phyloP scores from a whole-genome alignment of 2,888 invertebrate species.

The Drosophila limbata region DNA sequence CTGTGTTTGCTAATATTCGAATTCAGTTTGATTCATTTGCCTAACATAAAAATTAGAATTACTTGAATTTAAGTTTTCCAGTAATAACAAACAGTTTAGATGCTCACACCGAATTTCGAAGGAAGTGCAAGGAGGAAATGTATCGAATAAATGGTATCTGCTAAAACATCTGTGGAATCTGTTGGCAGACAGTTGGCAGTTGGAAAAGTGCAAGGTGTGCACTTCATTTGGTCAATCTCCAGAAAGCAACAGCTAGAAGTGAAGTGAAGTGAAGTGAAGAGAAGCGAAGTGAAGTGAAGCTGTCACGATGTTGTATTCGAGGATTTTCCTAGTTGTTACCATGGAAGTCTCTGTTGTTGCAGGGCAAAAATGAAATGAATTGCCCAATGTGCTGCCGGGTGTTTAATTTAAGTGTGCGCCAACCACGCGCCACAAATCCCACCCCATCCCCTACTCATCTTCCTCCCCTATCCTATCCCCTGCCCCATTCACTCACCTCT shows the following conservation, averaged over 20 bases:
- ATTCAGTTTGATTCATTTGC: too few species aligned
- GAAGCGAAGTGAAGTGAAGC: conserved; percentile 33
- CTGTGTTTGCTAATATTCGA: too few species aligned
- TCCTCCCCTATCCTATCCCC: not conserved
- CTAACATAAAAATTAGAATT: not conserved
- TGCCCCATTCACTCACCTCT: conserved; percentile 1
- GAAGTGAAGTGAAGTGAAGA: conserved; percentile 33
- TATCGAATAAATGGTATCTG: not conserved
- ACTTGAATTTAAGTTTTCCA: not conserved
- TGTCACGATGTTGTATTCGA: conserved; percentile 52
- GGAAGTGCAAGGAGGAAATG: not conserved
- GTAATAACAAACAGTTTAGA: not conserved
- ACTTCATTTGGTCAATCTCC: conserved; percentile 20
- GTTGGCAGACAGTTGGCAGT: conserved; percentile 12
- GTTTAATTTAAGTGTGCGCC: conserved; percentile 74
- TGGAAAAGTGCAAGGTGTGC: not conserved
- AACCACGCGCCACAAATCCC: conserved; percentile 30
- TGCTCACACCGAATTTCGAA: too few species aligned
- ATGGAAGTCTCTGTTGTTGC: conserved; percentile 28
- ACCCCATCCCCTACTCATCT: not conserved
- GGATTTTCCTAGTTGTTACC: conserved; percentile 49
- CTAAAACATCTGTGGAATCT: conserved; percentile 24
- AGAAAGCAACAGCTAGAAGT: conserved; percentile 1
- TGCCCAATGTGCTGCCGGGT: conserved; percentile 72
- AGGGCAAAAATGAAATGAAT: conserved; percentile 63